Evolutionary conservation across 1,140 invertebrate genomes (phyloP).

Genomic region (Drosophila serrata): DNA sequence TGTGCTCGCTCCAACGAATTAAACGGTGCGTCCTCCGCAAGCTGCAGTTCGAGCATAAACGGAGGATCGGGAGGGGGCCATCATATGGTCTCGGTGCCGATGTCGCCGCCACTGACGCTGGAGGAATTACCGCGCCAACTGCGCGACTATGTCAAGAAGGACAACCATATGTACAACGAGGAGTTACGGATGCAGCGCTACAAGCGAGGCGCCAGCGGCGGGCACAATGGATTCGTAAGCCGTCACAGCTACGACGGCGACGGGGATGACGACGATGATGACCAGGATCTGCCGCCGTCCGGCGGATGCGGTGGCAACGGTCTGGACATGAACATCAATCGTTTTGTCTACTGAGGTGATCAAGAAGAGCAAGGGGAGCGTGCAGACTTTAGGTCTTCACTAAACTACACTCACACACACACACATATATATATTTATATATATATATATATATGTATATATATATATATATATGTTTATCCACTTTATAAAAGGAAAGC

Average conservation of each 20-base stretch:
- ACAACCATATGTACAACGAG: constrained; percentile 73
- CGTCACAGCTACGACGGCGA: constrained; percentile 57
- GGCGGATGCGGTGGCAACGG: constrained; percentile 80
- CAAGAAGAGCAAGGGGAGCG: constrained; percentile 3
- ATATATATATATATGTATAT: constrained; percentile 17
- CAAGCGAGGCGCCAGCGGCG: constrained; percentile 52
- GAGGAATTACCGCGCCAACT: constrained; percentile 72
- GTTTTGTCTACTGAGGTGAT: constrained; percentile 71
- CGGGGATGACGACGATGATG: constrained; percentile 67
- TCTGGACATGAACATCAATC: constrained; percentile 76
- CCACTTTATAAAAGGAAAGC: constrained; percentile 44
- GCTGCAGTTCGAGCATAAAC: constrained; percentile 24
- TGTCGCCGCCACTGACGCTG: constrained; percentile 54
- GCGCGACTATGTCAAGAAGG: constrained; percentile 72
- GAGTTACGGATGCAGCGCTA: constrained; percentile 63
- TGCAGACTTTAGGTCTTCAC: constrained; percentile 29
- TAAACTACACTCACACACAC: constrained; percentile 12
- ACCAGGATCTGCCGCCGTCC: constrained; percentile 68
- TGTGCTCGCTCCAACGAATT: constrained; percentile 76
- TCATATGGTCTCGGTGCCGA: constrained; percentile 62
- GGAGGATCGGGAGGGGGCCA: constrained; percentile 7
- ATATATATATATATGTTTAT: constrained; percentile 23
- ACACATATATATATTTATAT: constrained; percentile 7
- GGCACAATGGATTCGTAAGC: constrained; percentile 30
- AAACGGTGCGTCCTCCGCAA: constrained; percentile 28